These are phyloP conservation scores for Varanus salvator DNA, from an alignment of 2,113 vertebrate species.

Conservation along the genomic window DNA sequence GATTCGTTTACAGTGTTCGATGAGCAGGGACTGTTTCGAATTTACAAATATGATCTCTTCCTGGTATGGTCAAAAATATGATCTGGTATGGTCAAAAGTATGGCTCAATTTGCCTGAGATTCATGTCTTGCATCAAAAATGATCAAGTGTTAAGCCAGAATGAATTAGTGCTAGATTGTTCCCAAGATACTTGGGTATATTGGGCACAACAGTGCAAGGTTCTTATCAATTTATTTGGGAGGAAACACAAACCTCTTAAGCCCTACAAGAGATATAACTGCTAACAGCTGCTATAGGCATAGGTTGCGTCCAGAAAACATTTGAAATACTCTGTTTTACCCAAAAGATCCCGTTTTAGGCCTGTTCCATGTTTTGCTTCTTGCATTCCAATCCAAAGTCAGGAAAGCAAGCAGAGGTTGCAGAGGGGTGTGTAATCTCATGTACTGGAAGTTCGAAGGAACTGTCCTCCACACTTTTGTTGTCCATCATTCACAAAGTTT, in stretches of 20 bases:
- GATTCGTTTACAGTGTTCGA: too few relatives aligned
- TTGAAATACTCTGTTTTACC: background rate
- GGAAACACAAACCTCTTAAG: background rate
- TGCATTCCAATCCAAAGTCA: background rate
- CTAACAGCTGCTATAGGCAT: background rate
- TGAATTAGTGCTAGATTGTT: background rate
- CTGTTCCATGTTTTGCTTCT: background rate
- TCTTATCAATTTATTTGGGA: background rate
- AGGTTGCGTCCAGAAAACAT: background rate
- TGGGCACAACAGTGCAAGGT: background rate
- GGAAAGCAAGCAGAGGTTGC: background rate
- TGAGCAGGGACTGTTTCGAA: too few relatives aligned
- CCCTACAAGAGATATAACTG: too few relatives aligned
- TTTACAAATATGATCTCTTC: too few relatives aligned
- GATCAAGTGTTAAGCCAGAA: too few relatives aligned
- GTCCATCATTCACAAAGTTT: background rate
- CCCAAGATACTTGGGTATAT: background rate
- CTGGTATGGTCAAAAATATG: too few relatives aligned
- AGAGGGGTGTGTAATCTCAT: background rate
- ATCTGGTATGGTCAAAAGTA: too few relatives aligned
- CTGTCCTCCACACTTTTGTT: background rate
- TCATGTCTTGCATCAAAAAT: too few relatives aligned
- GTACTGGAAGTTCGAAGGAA: background rate
- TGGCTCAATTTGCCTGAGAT: too few relatives aligned
- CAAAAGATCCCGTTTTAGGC: background rate